Conservation (phyloP, 2,888 invertebrate species). For the Galeopsomyia nigrocyanea region DNA sequence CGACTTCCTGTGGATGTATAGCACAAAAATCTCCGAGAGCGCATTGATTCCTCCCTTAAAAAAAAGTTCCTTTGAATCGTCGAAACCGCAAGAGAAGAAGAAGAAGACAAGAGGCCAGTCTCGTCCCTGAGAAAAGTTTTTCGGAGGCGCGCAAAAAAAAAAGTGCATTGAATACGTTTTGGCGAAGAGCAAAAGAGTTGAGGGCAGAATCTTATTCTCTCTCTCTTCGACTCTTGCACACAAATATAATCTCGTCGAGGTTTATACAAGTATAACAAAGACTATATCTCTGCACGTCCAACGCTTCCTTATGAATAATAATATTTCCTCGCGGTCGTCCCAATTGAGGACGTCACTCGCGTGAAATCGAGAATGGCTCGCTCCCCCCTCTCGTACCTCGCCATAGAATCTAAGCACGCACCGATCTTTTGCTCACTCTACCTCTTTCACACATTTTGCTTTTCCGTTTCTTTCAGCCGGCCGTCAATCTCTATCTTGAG, state of each 20-base stretch:
- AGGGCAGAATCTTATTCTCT: constrained; percentile 15
- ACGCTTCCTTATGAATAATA: constrained; percentile 39
- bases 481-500: constrained; percentile 12
- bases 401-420: constrained; percentile 35
- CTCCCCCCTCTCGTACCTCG: neutral
- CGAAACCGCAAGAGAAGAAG: no score
- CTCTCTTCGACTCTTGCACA: constrained; percentile 7
- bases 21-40: no score
- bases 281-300: constrained; percentile 22
- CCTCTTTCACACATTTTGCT: constrained; percentile 5
- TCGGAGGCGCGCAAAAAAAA: constrained; percentile 5
- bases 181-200: constrained; percentile 36
- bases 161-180: constrained; percentile 21
- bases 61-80: no score
- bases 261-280: constrained; percentile 26
- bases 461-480: constrained; percentile 26
- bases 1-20: no score
- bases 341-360: constrained; percentile 28
- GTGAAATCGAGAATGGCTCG: constrained; percentile 38
- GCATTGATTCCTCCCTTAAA: no score
- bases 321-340: constrained; percentile 21
- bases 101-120: no score
- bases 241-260: constrained; percentile 22
- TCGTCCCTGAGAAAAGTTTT: constrained; percentile 20
- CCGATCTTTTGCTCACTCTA: neutral